Conservation (phyloP, 1,140 invertebrate species). For the Scaptomyza graminum region DNA sequence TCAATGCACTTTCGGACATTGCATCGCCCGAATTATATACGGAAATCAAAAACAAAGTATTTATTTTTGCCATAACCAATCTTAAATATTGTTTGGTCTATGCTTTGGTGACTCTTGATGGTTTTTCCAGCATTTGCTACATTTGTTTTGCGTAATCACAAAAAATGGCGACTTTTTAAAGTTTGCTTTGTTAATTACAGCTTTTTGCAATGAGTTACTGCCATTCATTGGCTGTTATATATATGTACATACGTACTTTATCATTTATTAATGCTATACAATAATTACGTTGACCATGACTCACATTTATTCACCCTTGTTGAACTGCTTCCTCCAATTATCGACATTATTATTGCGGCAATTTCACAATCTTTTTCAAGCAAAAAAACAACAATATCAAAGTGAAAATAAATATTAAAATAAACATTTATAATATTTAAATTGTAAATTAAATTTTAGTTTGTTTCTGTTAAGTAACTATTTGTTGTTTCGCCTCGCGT, state of each 20-base stretch:
- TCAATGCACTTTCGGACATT: constrained; percentile 53
- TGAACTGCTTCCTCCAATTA: constrained; percentile 27
- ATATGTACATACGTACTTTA: constrained; percentile 8
- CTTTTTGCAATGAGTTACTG: constrained; percentile 11
- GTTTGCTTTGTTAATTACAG: constrained; percentile 15
- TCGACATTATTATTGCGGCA: constrained; percentile 19
- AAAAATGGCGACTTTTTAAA: background rate
- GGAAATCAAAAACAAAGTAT: constrained; percentile 23
- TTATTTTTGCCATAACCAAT: background rate
- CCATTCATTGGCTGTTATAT: background rate
- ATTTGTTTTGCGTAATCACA: constrained; percentile 19
- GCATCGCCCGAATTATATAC: constrained; percentile 7
- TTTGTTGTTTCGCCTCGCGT: too few relatives aligned
- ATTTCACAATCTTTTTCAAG: constrained; percentile 31
- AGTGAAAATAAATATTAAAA: constrained; percentile 28
- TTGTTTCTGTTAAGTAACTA: too few relatives aligned
- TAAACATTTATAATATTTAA: background rate
- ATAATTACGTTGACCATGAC: constrained; percentile 64
- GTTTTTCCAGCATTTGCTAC: background rate
- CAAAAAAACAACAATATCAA: constrained; percentile 17
- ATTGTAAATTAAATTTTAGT: constrained; percentile 19
- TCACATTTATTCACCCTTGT: constrained; percentile 48
- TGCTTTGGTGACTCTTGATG: background rate
- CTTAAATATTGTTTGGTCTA: constrained; percentile 10
- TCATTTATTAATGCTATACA: constrained; percentile 18